Percentiles rank a stretch among this genome's conserved stretches.
Evolutionary conservation across 2,888 invertebrate genomes (phyloP).

Genomic region (Muscina levida): DNA sequence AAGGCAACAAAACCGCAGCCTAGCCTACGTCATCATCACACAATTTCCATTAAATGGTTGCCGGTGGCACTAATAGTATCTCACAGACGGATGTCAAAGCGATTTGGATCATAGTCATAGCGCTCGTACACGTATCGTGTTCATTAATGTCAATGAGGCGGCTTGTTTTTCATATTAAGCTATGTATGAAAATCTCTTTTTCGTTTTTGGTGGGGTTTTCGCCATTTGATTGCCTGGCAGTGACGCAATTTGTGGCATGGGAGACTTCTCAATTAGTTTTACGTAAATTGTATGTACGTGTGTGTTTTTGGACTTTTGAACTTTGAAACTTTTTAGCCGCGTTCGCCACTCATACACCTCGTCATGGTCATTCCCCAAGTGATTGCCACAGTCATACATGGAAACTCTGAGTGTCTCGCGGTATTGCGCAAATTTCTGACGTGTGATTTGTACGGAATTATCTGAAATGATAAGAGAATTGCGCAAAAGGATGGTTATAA

Average conservation of each 20-base stretch:
- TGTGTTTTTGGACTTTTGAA: conserved; percentile 53
- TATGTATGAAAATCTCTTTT: neutral
- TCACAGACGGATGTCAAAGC: conserved; percentile 7
- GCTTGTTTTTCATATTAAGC: conserved; percentile 24
- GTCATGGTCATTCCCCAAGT: no score
- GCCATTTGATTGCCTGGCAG: neutral
- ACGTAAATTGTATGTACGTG: conserved; percentile 49
- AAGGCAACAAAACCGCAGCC: no score
- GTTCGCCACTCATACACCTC: no score
- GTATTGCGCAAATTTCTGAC: conserved; percentile 46
- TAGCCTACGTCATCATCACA: neutral
- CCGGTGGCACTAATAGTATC: neutral
- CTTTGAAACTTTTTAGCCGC: neutral
- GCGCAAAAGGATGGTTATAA: conserved; percentile 3
- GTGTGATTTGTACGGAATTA: conserved; percentile 26
- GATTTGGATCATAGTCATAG: conserved; percentile 21
- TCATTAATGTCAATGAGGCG: conserved; percentile 29
- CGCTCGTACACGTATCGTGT: neutral
- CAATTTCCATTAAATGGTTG: neutral
- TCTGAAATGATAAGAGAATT: conserved; percentile 59
- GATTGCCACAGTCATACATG: neutral
- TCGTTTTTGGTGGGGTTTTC: conserved; percentile 18
- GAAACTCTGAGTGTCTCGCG: neutral
- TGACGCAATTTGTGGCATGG: conserved; percentile 55
- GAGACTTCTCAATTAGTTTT: conserved; percentile 58